These are phyloP conservation scores for Arctocebus calabarensis DNA, from an alignment of 2,797 vertebrate genomes.

Conservation along the genomic window DNA sequence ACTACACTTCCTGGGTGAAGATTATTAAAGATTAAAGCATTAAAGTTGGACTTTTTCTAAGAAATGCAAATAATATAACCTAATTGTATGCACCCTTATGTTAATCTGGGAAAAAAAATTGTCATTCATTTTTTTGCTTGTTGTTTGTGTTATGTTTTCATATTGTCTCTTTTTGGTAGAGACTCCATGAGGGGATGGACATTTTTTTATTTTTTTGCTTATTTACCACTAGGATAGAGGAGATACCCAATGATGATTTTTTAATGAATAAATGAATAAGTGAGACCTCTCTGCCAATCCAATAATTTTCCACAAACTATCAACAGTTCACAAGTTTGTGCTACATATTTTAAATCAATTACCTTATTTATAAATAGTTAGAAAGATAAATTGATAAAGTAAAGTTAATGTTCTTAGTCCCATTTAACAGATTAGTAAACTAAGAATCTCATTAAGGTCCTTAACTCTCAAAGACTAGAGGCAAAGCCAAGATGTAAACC, in stretches of 20 bases:
- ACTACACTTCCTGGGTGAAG: too few relatives aligned
- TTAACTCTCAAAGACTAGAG: neutral
- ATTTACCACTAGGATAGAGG: neutral
- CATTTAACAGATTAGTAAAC: conserved; percentile 24
- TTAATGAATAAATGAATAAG: neutral
- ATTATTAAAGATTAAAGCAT: too few relatives aligned
- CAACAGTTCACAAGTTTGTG: neutral
- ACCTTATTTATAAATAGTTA: conserved; percentile 4
- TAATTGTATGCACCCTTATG: too few relatives aligned
- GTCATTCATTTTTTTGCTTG: conserved; percentile 30
- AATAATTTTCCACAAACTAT: neutral
- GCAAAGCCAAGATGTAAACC: neutral
- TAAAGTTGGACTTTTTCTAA: too few relatives aligned
- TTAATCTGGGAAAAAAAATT: neutral
- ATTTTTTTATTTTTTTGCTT: neutral
- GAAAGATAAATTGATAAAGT: neutral
- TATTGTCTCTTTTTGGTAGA: neutral
- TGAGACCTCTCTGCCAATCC: neutral
- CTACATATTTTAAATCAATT: neutral
- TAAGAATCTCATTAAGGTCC: neutral
- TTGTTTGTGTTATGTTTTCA: neutral
- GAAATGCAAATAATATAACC: too few relatives aligned
- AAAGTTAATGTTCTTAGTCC: neutral
- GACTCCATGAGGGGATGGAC: neutral
- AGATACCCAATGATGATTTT: neutral